Conservation (phyloP, 2,797 vertebrate species). For the Gorsachius magnificus region DNA sequence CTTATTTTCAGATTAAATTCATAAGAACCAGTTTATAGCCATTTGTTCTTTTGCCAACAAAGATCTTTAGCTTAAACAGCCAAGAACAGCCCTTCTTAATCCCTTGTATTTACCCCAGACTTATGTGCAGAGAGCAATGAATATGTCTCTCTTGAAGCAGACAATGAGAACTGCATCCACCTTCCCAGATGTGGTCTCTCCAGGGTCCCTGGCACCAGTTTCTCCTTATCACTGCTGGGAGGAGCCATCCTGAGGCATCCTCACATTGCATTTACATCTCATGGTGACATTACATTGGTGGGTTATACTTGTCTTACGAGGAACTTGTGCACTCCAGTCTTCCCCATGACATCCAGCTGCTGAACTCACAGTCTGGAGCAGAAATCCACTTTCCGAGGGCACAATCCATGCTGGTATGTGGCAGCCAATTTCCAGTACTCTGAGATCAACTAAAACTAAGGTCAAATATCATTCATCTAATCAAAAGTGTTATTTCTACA, state of each 20-base stretch:
- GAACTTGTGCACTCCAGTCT: neutral
- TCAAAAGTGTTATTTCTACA: neutral
- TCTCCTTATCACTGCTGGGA: neutral
- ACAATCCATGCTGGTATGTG: neutral
- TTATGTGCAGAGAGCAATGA: neutral
- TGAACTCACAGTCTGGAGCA: neutral
- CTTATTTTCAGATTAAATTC: neutral
- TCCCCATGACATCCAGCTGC: neutral
- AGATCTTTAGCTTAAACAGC: neutral
- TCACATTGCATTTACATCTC: neutral
- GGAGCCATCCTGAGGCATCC: neutral
- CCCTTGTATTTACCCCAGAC: neutral
- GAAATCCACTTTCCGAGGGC: neutral
- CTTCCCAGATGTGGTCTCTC: neutral
- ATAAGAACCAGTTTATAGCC: neutral
- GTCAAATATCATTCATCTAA: neutral
- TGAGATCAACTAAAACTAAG: neutral
- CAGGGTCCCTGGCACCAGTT: neutral
- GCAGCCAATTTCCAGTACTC: neutral
- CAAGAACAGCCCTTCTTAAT: neutral
- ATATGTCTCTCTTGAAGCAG: neutral
- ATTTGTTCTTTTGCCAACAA: conserved; percentile 22
- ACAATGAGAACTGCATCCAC: neutral
- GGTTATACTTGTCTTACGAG: neutral
- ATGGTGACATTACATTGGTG: neutral